Percentiles rank a stretch among this genome's conserved stretches.
phyloP scores from a whole-genome alignment of 1,140 invertebrate genomes.

The Paracyclopina nana region DNA sequence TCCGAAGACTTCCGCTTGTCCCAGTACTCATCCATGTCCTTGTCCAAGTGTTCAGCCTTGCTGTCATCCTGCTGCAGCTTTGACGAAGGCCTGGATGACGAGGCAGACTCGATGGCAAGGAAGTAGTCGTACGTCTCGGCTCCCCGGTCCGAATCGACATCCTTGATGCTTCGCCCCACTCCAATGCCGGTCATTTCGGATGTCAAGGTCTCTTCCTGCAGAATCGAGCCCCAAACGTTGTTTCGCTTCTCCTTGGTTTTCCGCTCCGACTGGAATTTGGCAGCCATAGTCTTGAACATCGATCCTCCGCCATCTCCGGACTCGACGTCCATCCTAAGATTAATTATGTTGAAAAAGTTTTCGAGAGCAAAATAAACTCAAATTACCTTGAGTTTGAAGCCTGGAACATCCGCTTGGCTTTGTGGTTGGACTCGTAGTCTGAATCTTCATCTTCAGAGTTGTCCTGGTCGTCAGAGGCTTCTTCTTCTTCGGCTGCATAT shows the following conservation, averaged over 20 bases:
- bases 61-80: neutral
- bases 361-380: no score
- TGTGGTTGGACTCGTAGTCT: no score
- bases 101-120: neutral
- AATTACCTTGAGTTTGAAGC: no score
- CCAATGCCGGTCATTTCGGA: neutral
- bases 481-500: no score
- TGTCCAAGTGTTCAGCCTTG: neutral
- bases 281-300: neutral
- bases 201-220: neutral
- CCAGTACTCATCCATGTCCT: neutral
- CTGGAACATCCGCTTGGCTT: no score
- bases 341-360: no score
- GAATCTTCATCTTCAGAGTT: no score
- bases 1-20: neutral
- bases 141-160: neutral
- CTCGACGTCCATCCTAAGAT: no score
- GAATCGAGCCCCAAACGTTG: slow-evolving; percentile 7
- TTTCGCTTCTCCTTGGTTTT: neutral
- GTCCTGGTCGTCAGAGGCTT: no score
- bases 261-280: neutral
- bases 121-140: slow-evolving; percentile 4
- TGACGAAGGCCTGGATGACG: neutral
- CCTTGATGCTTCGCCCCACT: neutral
- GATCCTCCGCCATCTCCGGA: neutral